Base-by-base conservation (phyloP, 2,113 vertebrate species). In the Vulpes vulpes region DNA sequence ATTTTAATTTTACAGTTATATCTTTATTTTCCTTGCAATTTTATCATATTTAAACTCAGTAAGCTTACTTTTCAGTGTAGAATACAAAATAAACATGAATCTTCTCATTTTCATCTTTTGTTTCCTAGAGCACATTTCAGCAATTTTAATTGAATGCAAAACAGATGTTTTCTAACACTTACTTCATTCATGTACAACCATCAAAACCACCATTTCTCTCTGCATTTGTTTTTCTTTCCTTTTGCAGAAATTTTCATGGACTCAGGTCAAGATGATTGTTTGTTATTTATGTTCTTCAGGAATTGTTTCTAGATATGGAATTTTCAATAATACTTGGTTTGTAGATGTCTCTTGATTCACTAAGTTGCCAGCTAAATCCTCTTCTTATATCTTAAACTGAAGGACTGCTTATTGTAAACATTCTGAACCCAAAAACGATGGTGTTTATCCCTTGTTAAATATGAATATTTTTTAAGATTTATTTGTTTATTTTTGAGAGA, bases 1-100 rank as follows among this genome's bases (percentile, higher is more conserved):
- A 57, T 89, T 95, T 89, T 95, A 81, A 91, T 71, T 94, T 55
- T 87, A 78, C 5, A 88, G 14, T 69, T 91, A 19, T 86, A 78
- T 76, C 27, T 94, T 95, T 49, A 96, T 91, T 91, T 88, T 79
- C 62, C 30, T 67, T 83, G 74, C 15, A 78, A 57, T 83, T 76
- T 78, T 69, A 69, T 81, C 30, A 22, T 84, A 84, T 84, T 96
- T 74, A 76, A 94, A 69, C 2, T 55, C 20, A 73, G 38, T 53
- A 43, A 57, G 20, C 30, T 73, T 11, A 27, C 62, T 55, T 84
- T 90, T 32, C 14, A 23, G 53, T 17, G 11, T 43, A 76, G 38
- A 62, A 49, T 35, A 76, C 23, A 62, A 89, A 91, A 76, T 60
- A 82, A 67, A 82, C 14, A 9, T 69, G 30, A 62, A 91, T 87